Conservation (phyloP, 53 echinoderm and acorn worm genomes). For the Mesocentrotus franciscanus region DNA sequence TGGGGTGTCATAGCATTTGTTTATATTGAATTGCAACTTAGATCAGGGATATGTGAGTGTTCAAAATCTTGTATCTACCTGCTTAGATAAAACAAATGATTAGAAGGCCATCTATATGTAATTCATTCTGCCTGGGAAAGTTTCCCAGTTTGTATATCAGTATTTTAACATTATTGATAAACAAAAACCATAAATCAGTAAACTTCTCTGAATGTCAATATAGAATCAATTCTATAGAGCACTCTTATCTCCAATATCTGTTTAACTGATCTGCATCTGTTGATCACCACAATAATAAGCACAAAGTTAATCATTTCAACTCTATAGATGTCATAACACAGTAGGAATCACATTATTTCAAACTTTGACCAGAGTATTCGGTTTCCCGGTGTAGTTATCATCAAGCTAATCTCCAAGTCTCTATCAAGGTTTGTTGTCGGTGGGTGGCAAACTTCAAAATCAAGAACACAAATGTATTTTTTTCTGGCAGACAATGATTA, state of each 20-base stretch:
- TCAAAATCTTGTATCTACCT: no score
- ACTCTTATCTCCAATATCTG: neutral
- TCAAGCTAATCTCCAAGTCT: neutral
- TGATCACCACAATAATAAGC: neutral
- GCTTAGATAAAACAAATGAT: neutral
- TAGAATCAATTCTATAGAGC: neutral
- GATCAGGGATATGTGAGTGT: no score
- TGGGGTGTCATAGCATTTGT: no score
- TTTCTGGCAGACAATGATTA: neutral
- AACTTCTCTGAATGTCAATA: neutral
- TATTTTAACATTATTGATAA: neutral
- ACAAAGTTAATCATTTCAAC: neutral
- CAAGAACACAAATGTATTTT: neutral
- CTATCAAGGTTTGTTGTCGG: neutral
- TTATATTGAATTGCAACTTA: no score
- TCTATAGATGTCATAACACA: neutral
- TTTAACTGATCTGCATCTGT: constrained; percentile 13
- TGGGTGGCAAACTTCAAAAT: constrained; percentile 22
- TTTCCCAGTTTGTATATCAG: neutral
- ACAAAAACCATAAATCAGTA: neutral
- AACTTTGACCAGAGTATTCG: neutral
- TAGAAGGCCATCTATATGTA: neutral
- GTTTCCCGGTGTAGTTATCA: neutral
- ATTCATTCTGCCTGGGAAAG: neutral
- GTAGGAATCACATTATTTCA: neutral